Base-by-base conservation (phyloP, 2,888 invertebrate species). In the Callyntrura sp. region DNA sequence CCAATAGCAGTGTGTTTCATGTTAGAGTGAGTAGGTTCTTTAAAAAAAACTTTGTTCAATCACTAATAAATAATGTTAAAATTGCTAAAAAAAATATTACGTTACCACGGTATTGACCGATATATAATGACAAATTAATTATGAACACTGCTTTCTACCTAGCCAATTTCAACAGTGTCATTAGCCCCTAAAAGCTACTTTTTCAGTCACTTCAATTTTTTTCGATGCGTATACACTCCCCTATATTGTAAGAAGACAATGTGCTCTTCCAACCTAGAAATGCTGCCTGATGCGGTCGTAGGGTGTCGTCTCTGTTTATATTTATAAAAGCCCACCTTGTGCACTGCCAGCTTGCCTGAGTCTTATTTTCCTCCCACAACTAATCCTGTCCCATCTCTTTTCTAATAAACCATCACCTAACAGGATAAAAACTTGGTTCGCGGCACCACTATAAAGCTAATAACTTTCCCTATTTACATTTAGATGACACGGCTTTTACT, bases 401-500 rank as follows among this genome's bases (percentile, higher is more conserved):
- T 6, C 11, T 14, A 51, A 51, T 14, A 51, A 51, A 51, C 12
- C 35, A 35, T 35, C 6, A 6, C 35, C 35, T 35, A 35, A 35
- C 35, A 4, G 35, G 35, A 35, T 35, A 35, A 35, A 35, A 35
- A 35, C 35, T 35, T 35, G 35, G 35, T 35, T 35, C 6, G 2
- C 3, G 35, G 35, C 35, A 35, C 35, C 35, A 4, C 6, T 35
- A 35, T n/a, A 35, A 35, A 35, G 4, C 65, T 11, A 28, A 14
- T 11, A 28, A 14, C 73, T 51, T 11, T 43, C 8, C 51, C 28
- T 23, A 85, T 89, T 89, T 89, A 89, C 89, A 89, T 89, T 85
- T 89, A 89, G 89, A 89, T 89, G 84, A 81, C 78, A 62, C 8
- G 60, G 85, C 78, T 88, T 89, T 79, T 57, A 70, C 25, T 65